phyloP scores from a whole-genome alignment of 2,888 invertebrate species.

The Agonopterix alstromeriana region DNA sequence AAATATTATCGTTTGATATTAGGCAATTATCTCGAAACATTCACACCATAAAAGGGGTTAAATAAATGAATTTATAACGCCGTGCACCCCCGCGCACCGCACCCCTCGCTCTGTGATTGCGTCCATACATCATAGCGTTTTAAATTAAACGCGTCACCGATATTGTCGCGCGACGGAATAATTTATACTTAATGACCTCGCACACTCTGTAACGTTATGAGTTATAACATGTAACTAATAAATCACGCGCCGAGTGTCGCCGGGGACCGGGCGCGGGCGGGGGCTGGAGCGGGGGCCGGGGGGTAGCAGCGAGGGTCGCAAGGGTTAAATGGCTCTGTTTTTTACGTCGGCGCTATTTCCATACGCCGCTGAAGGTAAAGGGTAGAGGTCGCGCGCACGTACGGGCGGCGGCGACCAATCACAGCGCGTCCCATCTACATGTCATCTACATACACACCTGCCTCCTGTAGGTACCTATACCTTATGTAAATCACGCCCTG shows the following conservation, averaged over 20 bases:
- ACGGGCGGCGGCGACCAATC: slow-evolving; percentile 28
- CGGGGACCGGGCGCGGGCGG: slow-evolving; percentile 1
- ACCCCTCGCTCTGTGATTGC: neutral
- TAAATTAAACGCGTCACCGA: slow-evolving; percentile 55
- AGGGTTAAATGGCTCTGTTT: slow-evolving; percentile 12
- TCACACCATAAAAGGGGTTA: too few species aligned
- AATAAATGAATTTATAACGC: too few species aligned
- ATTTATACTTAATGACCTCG: slow-evolving; percentile 33
- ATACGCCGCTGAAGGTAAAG: slow-evolving; percentile 12
- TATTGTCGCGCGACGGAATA: slow-evolving; percentile 39
- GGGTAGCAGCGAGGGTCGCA: too few species aligned
- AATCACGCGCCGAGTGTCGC: slow-evolving; percentile 29
- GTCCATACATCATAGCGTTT: slow-evolving; percentile 49
- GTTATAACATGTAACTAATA: slow-evolving; percentile 17
- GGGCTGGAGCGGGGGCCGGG: slow-evolving; percentile 6
- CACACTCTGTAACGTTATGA: slow-evolving; percentile 6
- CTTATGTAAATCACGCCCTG: neutral
- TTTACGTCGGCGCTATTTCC: slow-evolving; percentile 26
- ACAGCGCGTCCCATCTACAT: slow-evolving; percentile 24
- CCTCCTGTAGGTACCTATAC: slow-evolving; percentile 24
- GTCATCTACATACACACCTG: slow-evolving; percentile 39
- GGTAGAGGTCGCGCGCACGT: slow-evolving; percentile 4
- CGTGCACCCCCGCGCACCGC: too few species aligned
- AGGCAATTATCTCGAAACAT: too few species aligned
- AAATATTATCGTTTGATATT: too few species aligned